phyloP scores from a whole-genome alignment of 92 coral and sea anemone species.

The Zoanthus solanderi region DNA sequence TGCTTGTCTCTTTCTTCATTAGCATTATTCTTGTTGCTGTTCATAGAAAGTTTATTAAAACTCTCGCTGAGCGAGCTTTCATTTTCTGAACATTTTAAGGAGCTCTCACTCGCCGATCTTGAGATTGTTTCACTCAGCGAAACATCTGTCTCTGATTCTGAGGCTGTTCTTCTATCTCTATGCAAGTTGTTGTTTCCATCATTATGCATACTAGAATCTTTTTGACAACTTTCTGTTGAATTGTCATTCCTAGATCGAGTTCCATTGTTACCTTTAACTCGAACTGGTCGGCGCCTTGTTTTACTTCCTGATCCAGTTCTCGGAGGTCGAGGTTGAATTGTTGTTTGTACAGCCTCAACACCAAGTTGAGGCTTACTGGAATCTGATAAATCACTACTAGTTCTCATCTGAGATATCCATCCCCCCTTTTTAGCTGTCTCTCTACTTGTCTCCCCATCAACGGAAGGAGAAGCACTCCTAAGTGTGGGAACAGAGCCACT shows the following conservation, averaged over 20 bases:
- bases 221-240: slow-evolving; percentile 33
- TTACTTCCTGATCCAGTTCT: slow-evolving; percentile 94
- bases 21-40: slow-evolving; percentile 25
- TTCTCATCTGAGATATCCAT: slow-evolving; percentile 57
- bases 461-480: slow-evolving; percentile 68
- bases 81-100: slow-evolving; percentile 85
- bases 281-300: slow-evolving; percentile 80
- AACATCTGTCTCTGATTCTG: slow-evolving; percentile 72
- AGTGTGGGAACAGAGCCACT: slow-evolving; percentile 78
- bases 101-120: slow-evolving; percentile 87
- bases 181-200: slow-evolving; percentile 41
- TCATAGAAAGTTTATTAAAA: slow-evolving; percentile 58
- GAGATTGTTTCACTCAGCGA: slow-evolving; percentile 71
- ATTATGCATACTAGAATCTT: slow-evolving; percentile 50
- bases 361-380: slow-evolving; percentile 67
- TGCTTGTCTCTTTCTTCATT: slow-evolving; percentile 11
- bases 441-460: slow-evolving; percentile 62
- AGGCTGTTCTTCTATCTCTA: slow-evolving; percentile 52
- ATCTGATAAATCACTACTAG: slow-evolving; percentile 72
- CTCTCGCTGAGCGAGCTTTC: slow-evolving; percentile 78
- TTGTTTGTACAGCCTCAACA: slow-evolving; percentile 79
- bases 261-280: slow-evolving; percentile 70
- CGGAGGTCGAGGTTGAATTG: slow-evolving; percentile 96
- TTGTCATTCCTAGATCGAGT: slow-evolving; percentile 43
- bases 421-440: slow-evolving; percentile 59